Base-by-base conservation (phyloP, 2,797 vertebrate species). In the Poecilia gillii region DNA sequence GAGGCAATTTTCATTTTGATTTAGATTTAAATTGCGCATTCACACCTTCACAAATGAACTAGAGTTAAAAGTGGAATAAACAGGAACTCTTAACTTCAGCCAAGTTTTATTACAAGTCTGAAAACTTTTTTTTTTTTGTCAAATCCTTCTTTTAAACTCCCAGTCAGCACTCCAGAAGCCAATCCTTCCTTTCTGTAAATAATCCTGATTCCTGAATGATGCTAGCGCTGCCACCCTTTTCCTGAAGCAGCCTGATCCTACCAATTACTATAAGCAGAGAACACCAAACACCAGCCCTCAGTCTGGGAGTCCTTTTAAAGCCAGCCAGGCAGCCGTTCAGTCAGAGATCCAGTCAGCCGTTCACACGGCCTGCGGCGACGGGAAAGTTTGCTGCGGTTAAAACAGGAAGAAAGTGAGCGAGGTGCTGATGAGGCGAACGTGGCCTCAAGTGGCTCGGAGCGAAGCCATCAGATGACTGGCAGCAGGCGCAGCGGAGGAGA, bases 291-390 rank as follows among this genome's bases (percentile, higher is more conserved):
- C 83, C 82, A 83, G 82, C 79, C 75, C 68, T 68, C 36, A 82
- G 88, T 90, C 86, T 90, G 85, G 87, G 86, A 90, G 90, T 89
- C 90, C 83, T 87, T 87, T 91, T 85, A 62, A 87, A 91, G 87
- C 79, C 81, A 77, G 77, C 75, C 85, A 85, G 81, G 74, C 92
- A 83, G 87, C 57, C 83, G 79, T 49, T 82, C 87, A 85, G 81
- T 79, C 84, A 91, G 92, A 86, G 90, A 77, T 77, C 73, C 86
- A 92, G 88, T 77, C 83, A 89, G 90, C 75, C 39, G 72, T 12
- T 84, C 84, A 68, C 72, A 84, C 75, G 83, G 85, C 84, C 82
- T 85, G 87, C 47, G 78, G 89, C 62, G 45, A 78, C 20, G 77
- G 85, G 89, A 85, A 93, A 86, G 14, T 87, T 90, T 88, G 90